Evolutionary conservation across 2,888 invertebrate genomes (phyloP).

Genomic region (Hybos culiciformis): DNA sequence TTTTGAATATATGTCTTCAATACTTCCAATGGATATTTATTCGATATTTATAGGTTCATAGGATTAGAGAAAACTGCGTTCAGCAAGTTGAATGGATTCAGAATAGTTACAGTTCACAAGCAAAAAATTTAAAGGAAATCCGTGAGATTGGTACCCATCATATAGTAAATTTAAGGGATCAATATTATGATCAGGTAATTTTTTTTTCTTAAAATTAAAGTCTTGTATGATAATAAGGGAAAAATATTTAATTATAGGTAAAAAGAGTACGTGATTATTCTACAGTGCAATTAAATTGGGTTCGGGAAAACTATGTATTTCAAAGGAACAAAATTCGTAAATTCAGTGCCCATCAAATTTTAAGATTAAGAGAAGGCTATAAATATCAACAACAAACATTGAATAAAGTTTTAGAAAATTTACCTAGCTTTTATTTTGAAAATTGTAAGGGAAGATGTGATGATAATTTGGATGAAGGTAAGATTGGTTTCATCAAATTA

Average conservation of each 20-base stretch:
- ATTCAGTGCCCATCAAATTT: slow-evolving; percentile 84
- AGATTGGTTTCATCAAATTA: slow-evolving; percentile 3
- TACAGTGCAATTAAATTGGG: slow-evolving; percentile 79
- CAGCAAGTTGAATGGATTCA: slow-evolving; percentile 91
- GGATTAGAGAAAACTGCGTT: slow-evolving; percentile 85
- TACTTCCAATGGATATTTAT: too few species aligned
- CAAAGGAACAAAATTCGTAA: slow-evolving; percentile 88
- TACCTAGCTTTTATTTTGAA: slow-evolving; percentile 81
- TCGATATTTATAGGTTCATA: slow-evolving; percentile 48
- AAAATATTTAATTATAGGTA: slow-evolving; percentile 44
- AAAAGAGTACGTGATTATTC: slow-evolving; percentile 87
- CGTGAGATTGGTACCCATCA: slow-evolving; percentile 85
- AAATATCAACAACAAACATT: slow-evolving; percentile 92
- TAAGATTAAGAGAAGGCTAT: slow-evolving; percentile 80
- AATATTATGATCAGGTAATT: slow-evolving; percentile 80
- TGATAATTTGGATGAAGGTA: slow-evolving; percentile 33
- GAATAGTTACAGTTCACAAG: slow-evolving; percentile 78
- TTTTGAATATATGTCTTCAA: too few species aligned
- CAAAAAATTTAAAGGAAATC: slow-evolving; percentile 73
- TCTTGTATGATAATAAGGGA: too few species aligned
- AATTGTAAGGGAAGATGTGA: slow-evolving; percentile 77
- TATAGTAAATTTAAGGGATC: slow-evolving; percentile 71
- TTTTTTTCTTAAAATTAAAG: not conserved
- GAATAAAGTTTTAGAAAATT: slow-evolving; percentile 84
- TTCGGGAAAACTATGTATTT: slow-evolving; percentile 89